These are phyloP conservation scores for Elysia crispata DNA, from an alignment of 2,888 invertebrate species.

Conservation along the genomic window DNA sequence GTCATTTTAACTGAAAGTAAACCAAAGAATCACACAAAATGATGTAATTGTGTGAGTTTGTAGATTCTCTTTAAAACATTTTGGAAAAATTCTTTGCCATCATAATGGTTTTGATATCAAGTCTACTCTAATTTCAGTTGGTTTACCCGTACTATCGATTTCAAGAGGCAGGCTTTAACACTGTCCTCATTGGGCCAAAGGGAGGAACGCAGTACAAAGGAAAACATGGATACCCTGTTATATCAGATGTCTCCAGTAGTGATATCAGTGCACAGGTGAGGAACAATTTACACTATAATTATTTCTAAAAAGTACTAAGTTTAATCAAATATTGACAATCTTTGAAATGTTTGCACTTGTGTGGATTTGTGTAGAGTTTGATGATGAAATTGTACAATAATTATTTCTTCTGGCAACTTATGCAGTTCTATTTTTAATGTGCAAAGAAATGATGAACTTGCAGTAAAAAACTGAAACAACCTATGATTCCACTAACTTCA, in stretches of 20 bases:
- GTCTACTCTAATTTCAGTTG: conserved; percentile 58
- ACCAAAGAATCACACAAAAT: too few species aligned
- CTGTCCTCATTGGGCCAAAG: conserved; percentile 68
- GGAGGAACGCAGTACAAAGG: conserved; percentile 68
- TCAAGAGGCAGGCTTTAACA: conserved; percentile 65
- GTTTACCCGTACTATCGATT: conserved; percentile 70
- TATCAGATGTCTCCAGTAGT: conserved; percentile 61
- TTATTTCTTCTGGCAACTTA: too few species aligned
- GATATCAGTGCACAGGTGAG: conserved; percentile 59
- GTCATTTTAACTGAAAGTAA: too few species aligned
- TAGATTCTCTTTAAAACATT: background rate
- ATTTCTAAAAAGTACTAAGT: background rate
- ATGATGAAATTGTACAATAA: too few species aligned
- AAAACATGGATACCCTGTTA: conserved; percentile 70
- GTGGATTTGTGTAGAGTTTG: too few species aligned
- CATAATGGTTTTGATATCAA: background rate
- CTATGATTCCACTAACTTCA: too few species aligned
- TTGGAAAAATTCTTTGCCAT: conserved; percentile 16
- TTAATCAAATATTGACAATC: too few species aligned
- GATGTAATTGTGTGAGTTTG: too few species aligned
- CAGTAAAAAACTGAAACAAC: too few species aligned
- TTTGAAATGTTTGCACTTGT: too few species aligned
- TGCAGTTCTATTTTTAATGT: too few species aligned
- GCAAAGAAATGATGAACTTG: too few species aligned
- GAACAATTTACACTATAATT: background rate